Conservation (phyloP, 2,888 invertebrate species). For the Parelbella ahira region DNA sequence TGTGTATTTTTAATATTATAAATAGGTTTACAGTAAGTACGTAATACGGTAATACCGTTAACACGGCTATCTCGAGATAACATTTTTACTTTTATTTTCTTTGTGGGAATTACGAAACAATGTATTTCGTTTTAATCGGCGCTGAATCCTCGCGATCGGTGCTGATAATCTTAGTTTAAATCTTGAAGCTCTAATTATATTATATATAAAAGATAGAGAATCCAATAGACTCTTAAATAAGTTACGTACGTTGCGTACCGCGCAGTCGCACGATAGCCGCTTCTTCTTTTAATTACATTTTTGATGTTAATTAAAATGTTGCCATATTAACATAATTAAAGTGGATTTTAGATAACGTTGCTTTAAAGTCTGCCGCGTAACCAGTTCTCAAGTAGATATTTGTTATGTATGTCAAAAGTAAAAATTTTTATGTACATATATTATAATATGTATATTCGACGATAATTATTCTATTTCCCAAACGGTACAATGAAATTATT, state of each 20-base stretch:
- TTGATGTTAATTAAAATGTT: constrained; percentile 14
- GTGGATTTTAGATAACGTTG: constrained; percentile 3
- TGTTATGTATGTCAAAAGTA: constrained; percentile 1
- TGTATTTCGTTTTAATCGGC: constrained; percentile 28
- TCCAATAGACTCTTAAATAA: constrained; percentile 12
- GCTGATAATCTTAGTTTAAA: constrained; percentile 21
- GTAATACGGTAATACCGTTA: constrained; percentile 57
- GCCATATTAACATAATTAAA: constrained; percentile 13
- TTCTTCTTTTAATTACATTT: constrained; percentile 12
- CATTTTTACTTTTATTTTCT: constrained; percentile 73
- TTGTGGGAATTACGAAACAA: constrained; percentile 51
- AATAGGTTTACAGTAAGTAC: constrained; percentile 49
- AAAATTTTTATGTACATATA: not conserved
- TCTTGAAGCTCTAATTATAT: constrained; percentile 16
- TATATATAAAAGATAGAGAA: constrained; percentile 8
- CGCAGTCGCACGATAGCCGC: constrained; percentile 2
- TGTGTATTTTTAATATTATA: constrained; percentile 57
- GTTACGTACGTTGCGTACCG: no score
- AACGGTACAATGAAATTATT: no score
- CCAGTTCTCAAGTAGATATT: constrained; percentile 7
- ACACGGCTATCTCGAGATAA: constrained; percentile 51
- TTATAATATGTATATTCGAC: no score
- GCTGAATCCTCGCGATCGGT: constrained; percentile 15
- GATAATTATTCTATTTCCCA: no score
- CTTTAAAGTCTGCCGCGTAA: constrained; percentile 8